Evolutionary conservation across 2,113 vertebrate species (phyloP).

Genomic region (Scophthalmus maximus): DNA sequence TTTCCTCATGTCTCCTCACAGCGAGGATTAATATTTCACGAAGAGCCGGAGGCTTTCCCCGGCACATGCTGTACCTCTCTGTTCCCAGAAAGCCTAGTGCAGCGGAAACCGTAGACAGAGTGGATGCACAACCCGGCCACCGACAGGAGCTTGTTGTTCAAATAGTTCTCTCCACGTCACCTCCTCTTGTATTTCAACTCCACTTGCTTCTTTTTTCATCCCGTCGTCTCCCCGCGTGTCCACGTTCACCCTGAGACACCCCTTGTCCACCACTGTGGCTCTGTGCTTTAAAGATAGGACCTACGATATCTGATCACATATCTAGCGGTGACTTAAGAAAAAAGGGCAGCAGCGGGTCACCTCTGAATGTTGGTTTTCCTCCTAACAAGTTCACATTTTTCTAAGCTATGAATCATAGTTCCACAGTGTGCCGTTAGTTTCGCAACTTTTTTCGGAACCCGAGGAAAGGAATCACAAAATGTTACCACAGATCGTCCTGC

Average conservation of each 20-base stretch:
- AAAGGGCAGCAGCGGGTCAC: too few relatives aligned
- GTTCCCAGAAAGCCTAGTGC: constrained; percentile 55
- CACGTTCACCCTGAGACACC: background rate
- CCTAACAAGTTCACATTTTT: too few relatives aligned
- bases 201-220: constrained; percentile 25
- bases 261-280: background rate
- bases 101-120: constrained; percentile 58
- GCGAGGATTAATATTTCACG: constrained; percentile 81
- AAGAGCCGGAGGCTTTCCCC: constrained; percentile 75
- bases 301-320: background rate
- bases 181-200: constrained; percentile 2
- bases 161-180: constrained; percentile 34
- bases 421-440: too few relatives aligned
- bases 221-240: background rate
- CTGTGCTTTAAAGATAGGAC: background rate
- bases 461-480: too few relatives aligned
- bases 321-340: constrained; percentile 9
- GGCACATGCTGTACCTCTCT: constrained; percentile 62
- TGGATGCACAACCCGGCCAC: constrained; percentile 55
- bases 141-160: constrained; percentile 55
- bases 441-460: too few relatives aligned
- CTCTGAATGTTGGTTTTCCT: too few relatives aligned
- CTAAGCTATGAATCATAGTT: too few relatives aligned
- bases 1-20: constrained; percentile 77
- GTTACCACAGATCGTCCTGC: too few relatives aligned